phyloP scores from a whole-genome alignment of 2,888 invertebrate genomes.

The Epirrhoe tristata region DNA sequence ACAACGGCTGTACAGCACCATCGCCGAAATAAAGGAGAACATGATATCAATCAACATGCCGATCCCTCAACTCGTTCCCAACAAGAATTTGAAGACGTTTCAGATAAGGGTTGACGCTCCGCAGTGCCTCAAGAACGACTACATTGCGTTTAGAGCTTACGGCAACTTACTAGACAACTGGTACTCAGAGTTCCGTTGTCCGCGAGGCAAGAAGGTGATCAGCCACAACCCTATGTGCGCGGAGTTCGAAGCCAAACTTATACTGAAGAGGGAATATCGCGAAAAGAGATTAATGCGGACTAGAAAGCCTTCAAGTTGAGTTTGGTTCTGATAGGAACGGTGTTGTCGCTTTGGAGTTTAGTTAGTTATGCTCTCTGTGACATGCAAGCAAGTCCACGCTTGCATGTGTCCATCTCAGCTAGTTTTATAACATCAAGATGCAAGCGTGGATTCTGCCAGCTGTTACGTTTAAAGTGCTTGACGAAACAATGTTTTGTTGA shows the following conservation, averaged over 20 bases:
- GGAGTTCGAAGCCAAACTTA: slow-evolving; percentile 62
- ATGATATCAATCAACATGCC: slow-evolving; percentile 70
- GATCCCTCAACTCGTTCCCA: slow-evolving; percentile 66
- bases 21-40: slow-evolving; percentile 79
- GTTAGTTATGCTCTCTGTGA: slow-evolving; percentile 58
- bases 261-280: slow-evolving; percentile 54
- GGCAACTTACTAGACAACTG: slow-evolving; percentile 86
- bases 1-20: slow-evolving; percentile 83
- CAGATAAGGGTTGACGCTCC: slow-evolving; percentile 79
- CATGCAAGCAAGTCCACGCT: slow-evolving; percentile 45
- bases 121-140: slow-evolving; percentile 85
- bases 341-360: slow-evolving; percentile 58
- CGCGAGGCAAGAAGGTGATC: slow-evolving; percentile 62
- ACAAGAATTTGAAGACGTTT: slow-evolving; percentile 68
- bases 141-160: slow-evolving; percentile 86
- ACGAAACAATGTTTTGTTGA: slow-evolving; percentile 78
- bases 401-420: slow-evolving; percentile 17
- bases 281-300: slow-evolving; percentile 47
- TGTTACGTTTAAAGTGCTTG: slow-evolving; percentile 65
- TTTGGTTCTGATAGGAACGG: slow-evolving; percentile 50
- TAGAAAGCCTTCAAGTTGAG: slow-evolving; percentile 41
- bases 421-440: slow-evolving; percentile 21
- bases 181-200: slow-evolving; percentile 79
- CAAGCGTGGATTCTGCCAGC: slow-evolving; percentile 32
- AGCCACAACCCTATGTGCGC: slow-evolving; percentile 57